Conservation (phyloP, 2,888 invertebrate genomes). For the Metacarcinus magister region DNA sequence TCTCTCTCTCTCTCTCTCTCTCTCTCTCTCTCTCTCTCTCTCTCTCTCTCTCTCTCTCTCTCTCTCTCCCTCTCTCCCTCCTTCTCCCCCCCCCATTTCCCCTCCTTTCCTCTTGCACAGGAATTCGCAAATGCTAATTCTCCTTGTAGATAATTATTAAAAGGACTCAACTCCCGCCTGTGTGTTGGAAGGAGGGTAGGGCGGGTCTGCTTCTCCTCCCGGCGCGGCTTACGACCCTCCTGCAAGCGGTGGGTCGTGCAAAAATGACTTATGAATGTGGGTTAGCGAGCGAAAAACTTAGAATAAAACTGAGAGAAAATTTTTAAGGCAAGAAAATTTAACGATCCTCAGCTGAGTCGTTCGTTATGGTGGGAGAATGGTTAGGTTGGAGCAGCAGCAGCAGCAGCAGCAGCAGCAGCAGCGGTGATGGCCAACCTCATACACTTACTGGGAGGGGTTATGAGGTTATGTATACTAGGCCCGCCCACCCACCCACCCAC, state of each 20-base stretch:
- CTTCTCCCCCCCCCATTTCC: background rate
- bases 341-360: slow-evolving; percentile 75
- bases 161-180: slow-evolving; percentile 38
- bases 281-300: slow-evolving; percentile 72
- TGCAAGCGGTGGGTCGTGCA: slow-evolving; percentile 57
- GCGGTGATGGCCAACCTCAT: no score
- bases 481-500: no score
- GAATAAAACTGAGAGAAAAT: slow-evolving; percentile 66
- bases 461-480: background rate
- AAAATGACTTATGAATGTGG: slow-evolving; percentile 76
- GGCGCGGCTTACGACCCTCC: slow-evolving; percentile 64
- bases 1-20: background rate
- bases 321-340: slow-evolving; percentile 74
- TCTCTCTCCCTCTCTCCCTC: background rate
- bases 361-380: slow-evolving; percentile 74
- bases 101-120: background rate
- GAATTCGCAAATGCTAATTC: slow-evolving; percentile 73
- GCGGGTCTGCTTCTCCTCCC: slow-evolving; percentile 26
- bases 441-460: background rate
- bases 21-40: background rate
- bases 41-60: slow-evolving; percentile 52
- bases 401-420: no score
- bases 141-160: slow-evolving; percentile 71
- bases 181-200: slow-evolving; percentile 39
- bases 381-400: slow-evolving; percentile 10